Evolutionary conservation across 2,113 vertebrate genomes (phyloP), one percentile per base, ranked within the genome.

Genomic region (Mus musculus): DNA sequence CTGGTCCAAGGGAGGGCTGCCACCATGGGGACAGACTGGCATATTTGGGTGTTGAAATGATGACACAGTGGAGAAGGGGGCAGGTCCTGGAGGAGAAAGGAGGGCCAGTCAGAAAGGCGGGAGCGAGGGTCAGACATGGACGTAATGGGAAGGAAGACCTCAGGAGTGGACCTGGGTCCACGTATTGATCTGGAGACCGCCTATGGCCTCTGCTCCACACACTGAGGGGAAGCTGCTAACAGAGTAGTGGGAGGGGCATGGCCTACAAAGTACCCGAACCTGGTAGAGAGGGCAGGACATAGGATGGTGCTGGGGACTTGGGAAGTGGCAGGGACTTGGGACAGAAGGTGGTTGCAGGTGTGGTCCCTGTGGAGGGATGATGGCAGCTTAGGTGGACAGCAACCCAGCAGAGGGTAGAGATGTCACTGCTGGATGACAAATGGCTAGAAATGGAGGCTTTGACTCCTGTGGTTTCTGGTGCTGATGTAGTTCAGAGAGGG

Each of bases 151-250:
- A 77, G 80, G 59, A 87, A 49, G n/a, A 91, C 59, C 59, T 39
- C 14, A 10, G 67, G 20, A n/a, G 20, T 6, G 28, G 49, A 59
- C 17, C 82, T 4, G 81, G n/a, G 72, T 67, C 59, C 72, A 36
- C 4, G 10, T 1, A 13, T 6, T 13, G 46, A 46, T 26, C 82
- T 67, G 56, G 46, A 67, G 56, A 4, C 4, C 20, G 1, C 0
- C 1, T 11, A 19, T 42, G 54, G 11, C 56, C 59, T 49, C 0
- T 0, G 46, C 13, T 33, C 17, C 5, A 9, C 20, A 11, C 7
- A 33, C 5, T 33, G 42, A 76, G 59, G 17, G 67, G 67, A 76
- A 56, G 78, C 33, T 4, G 13, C n/a, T 26, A 36, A 49, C 28
- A 26, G 17, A 24, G 73, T 71, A 13, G 61, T 54, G 59, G 85